Base-by-base conservation (phyloP, 2,113 vertebrate genomes). In the Brachyhypopomus occidentalis region DNA sequence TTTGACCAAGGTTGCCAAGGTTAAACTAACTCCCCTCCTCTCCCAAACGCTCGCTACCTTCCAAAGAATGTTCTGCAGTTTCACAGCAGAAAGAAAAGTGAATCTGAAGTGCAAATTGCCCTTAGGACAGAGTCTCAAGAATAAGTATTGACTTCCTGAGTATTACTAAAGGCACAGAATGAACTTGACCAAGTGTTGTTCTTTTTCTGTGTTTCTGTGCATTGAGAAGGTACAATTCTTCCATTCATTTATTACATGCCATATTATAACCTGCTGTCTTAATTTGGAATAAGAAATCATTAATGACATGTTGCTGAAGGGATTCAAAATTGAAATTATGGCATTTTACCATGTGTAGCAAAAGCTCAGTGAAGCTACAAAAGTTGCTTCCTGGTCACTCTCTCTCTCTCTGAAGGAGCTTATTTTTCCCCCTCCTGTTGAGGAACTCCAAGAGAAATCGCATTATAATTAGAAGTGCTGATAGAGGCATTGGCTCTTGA, bases 381-480 rank as follows among this genome's bases (percentile, higher is more conserved):
- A 27, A 67, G 58, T 71, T 66, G 38, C n/a, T n/a, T n/a, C 45
- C 38, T 52, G 34, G 17, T 67, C 58, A 23, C 30, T 30, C 30
- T 30, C 30, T 30, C 30, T 30, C 63, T 69, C 55, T 82, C 4
- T 85, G 92, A 90, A 91, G 88, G 89, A 86, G 88, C 80, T 87
- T 83, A 88, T 86, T 86, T 34, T 38, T 91, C 85, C 86, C 30
- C 30, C 66, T 70, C 66, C 34, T 91, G 90, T 90, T 88, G 89
- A 92, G 87, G 89, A 92, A 90, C 83, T 89, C 38, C 62, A 27
- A 87, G 88, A 73, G 88, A 89, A 81, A 88, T 86, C 88, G 89
- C 86, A 89, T 86, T 88, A 86, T 90, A 91, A 89, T 88, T 69
- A 55, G 83, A 85, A 56, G 62, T 36, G 12, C 69, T 77, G 78